Conservation (phyloP, 2,113 vertebrate species). For the Fregetta grallaria region DNA sequence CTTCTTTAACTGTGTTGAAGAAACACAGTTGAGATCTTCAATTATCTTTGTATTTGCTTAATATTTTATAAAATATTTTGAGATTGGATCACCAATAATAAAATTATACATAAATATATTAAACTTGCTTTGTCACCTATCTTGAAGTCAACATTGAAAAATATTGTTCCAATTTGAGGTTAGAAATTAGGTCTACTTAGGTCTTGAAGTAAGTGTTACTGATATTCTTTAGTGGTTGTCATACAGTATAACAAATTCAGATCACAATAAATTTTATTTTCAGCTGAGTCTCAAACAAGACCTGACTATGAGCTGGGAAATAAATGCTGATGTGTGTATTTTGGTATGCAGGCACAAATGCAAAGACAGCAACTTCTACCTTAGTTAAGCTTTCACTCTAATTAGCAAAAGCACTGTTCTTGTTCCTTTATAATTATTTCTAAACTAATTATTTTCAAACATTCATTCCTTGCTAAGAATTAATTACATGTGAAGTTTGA, state of each 20-base stretch:
- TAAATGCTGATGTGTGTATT: background rate
- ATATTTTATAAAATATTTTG: background rate
- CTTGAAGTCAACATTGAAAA: background rate
- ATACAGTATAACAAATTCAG: background rate
- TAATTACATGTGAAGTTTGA: background rate
- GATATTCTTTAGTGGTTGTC: background rate
- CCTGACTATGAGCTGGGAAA: background rate
- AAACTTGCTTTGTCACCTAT: background rate
- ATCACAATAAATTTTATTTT: background rate
- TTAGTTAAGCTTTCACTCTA: background rate
- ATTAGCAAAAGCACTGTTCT: background rate
- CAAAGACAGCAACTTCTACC: background rate
- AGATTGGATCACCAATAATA: background rate
- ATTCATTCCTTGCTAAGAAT: background rate
- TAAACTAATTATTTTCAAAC: background rate
- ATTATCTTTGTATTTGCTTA: background rate
- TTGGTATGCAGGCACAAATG: background rate
- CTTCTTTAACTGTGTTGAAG: background rate
- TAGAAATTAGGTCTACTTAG: background rate
- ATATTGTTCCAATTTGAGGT: background rate
- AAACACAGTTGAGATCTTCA: background rate
- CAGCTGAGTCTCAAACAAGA: background rate
- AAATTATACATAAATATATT: background rate
- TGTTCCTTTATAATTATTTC: background rate
- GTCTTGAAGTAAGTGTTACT: background rate